Percentiles rank a stretch among this genome's conserved stretches.
phyloP scores from a whole-genome alignment of 2,113 vertebrate species.

The Crotalus viridis region DNA sequence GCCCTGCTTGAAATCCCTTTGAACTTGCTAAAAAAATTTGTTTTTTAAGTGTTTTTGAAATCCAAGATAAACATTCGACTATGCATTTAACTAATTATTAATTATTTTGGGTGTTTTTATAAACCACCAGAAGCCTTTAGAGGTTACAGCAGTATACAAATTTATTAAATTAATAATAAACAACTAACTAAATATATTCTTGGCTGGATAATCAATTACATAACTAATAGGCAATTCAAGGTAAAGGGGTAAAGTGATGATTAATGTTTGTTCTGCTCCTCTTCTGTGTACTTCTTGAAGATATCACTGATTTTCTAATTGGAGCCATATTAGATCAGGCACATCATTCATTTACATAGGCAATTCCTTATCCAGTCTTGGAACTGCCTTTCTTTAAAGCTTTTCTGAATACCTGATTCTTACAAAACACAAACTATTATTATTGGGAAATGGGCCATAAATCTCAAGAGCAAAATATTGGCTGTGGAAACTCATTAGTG shows the following conservation, averaged over 20 bases:
- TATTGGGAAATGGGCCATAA: constrained; percentile 18
- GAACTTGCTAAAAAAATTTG: background rate
- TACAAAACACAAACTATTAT: constrained; percentile 18
- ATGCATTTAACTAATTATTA: background rate
- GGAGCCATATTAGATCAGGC: background rate
- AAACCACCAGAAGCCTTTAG: background rate
- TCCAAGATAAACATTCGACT: background rate
- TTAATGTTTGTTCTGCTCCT: background rate
- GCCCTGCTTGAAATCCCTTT: background rate
- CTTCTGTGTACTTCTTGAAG: background rate
- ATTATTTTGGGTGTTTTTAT: background rate
- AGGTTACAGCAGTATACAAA: background rate
- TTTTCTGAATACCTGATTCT: constrained; percentile 1
- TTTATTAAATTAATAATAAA: background rate
- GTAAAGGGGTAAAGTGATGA: background rate
- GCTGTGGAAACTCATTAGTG: background rate
- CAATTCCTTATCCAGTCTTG: background rate
- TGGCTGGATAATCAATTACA: background rate
- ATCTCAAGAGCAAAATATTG: constrained; percentile 12
- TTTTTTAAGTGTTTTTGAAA: background rate
- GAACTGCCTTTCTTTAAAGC: background rate
- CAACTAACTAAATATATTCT: background rate
- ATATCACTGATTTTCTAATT: background rate
- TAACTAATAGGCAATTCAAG: background rate
- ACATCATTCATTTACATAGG: background rate